These are phyloP conservation scores for Ginglymostoma cirratum DNA, from an alignment of 2,113 vertebrate genomes.

Conservation along the genomic window DNA sequence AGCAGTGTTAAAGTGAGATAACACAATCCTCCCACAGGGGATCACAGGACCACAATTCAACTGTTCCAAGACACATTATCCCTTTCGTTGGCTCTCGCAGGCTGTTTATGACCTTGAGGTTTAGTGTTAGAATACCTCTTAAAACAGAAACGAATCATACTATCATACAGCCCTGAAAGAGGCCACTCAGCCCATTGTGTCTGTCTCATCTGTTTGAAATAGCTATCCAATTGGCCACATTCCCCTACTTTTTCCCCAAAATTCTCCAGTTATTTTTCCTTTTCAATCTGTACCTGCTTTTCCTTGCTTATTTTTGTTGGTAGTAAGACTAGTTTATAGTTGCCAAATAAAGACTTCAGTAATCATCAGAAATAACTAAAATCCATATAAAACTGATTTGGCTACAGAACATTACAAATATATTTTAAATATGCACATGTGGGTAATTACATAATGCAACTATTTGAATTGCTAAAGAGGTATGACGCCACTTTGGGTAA, in stretches of 20 bases:
- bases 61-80: not conserved
- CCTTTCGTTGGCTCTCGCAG: not conserved
- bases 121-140: not conserved
- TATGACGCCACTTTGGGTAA: not conserved
- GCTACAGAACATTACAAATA: not conserved
- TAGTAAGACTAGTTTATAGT: not conserved
- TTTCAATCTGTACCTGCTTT: not conserved
- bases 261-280: not conserved
- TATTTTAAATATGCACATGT: not conserved
- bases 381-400: not conserved
- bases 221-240: not conserved
- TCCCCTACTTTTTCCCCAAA: not conserved
- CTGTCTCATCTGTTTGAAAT: not conserved
- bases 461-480: not conserved
- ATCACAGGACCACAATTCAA: not conserved
- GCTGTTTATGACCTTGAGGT: not conserved
- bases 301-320: not conserved
- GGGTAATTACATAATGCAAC: not conserved
- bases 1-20: not conserved
- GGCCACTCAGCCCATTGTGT: not conserved
- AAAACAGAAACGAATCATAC: not conserved
- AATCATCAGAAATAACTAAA: not conserved
- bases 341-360: not conserved
- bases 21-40: not conserved
- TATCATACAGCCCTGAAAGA: not conserved